Percentiles rank a stretch among this genome's conserved stretches.
Conservation (phyloP, 1,140 invertebrate species). For the Antheraea pernyi region DNA sequence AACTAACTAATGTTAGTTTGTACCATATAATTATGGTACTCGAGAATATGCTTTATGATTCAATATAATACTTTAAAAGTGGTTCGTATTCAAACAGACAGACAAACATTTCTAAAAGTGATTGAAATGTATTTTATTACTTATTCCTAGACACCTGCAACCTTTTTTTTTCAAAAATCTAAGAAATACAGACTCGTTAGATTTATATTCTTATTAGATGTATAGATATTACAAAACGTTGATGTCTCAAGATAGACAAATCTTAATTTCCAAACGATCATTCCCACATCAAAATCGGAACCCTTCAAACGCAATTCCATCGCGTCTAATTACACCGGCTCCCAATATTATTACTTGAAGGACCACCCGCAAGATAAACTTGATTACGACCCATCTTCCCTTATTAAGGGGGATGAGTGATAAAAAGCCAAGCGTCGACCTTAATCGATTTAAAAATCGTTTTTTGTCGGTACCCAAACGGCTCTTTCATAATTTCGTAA, state of each 20-base stretch:
- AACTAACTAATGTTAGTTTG: no score
- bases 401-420: background rate
- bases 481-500: conserved; percentile 8
- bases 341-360: background rate
- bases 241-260: background rate
- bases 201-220: no score
- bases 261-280: background rate
- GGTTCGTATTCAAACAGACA: no score
- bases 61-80: no score
- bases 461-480: conserved; percentile 14
- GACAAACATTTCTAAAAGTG: no score
- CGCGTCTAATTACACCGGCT: background rate
- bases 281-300: background rate
- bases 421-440: conserved; percentile 11
- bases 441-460: conserved; percentile 20
- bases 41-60: no score
- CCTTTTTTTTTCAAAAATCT: no score
- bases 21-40: no score
- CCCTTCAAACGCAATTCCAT: background rate
- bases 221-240: no score
- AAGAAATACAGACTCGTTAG: no score
- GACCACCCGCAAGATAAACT: conserved; percentile 20
- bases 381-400: conserved; percentile 19
- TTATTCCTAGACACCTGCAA: no score
- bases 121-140: no score